Evolutionary conservation across 2,888 invertebrate species (phyloP), one percentile per base, ranked within the genome.

Genomic region (Agonopterix subpropinquella): DNA sequence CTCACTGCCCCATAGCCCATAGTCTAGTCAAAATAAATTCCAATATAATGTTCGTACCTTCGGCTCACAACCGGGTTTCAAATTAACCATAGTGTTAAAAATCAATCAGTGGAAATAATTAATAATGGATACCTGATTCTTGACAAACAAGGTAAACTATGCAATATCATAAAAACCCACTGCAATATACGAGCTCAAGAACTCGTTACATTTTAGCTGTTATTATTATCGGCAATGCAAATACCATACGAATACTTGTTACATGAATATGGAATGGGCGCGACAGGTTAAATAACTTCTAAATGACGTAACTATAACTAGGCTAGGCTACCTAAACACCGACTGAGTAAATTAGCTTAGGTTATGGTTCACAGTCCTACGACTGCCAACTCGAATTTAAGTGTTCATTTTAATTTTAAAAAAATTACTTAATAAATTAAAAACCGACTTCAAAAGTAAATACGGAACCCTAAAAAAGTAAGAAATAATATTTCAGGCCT

Each of bases 241-340:
- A 49, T 45, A 45, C 48, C 44, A 48, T 37, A 41, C 13, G 47
- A 28, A 28, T 28, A 28, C n/a, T 39, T 39, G 39, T 39, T 39
- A 39, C 28, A 28, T 28, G 28, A 11, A 11, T 42, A 49, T 44
- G 43, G 47, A 47, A 47, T 49, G 49, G 52, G 52, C 47, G 47
- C 52, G 52, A 52, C 52, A 52, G 52, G 52, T 52, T 48, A 51
- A 51, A 52, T 52, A 49, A 49, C 52, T 48, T 42, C 18, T 37
- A 41, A 49, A 48, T 52, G 49, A 52, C 52, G 52, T 49, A 52
- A 52, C 42, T 42, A 39, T n/a, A 11, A 39, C 11, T 28, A 28
- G 28, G 28, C 28, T 28, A 28, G 28, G 28, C 28, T 39, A 39
- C 10, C 39, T 39, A 9, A 39, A 39, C 39, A 39, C 39, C 37